Evolutionary conservation across 1,140 invertebrate genomes (phyloP).

Genomic region (Drosophila obscura): DNA sequence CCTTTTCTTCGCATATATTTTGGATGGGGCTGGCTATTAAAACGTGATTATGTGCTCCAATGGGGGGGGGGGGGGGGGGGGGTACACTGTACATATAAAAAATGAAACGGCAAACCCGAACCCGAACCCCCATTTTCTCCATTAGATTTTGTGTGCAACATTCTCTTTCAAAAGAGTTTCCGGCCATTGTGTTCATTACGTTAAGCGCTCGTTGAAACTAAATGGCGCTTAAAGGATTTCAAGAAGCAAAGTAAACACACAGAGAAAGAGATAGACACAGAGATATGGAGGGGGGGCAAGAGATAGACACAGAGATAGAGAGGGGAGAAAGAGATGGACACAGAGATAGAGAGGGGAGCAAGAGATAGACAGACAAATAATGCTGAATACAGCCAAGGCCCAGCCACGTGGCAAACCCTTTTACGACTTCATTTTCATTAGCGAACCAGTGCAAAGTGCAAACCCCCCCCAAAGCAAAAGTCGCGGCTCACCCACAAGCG

Average conservation of each 20-base stretch:
- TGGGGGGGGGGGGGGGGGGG: constrained; percentile 23
- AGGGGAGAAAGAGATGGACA: neutral
- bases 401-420: constrained; percentile 52
- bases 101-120: constrained; percentile 19
- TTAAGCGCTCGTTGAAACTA: constrained; percentile 52
- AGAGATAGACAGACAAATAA: neutral
- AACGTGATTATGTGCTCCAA: constrained; percentile 61
- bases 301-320: neutral
- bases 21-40: constrained; percentile 52
- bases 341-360: no score
- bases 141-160: constrained; percentile 36
- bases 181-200: constrained; percentile 49
- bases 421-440: constrained; percentile 57
- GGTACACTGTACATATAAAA: constrained; percentile 14
- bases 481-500: constrained; percentile 10
- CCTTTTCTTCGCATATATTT: constrained; percentile 10
- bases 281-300: neutral
- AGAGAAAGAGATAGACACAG: constrained; percentile 1
- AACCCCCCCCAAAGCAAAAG: constrained; percentile 19
- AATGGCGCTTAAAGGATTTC: constrained; percentile 52
- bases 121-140: constrained; percentile 7
- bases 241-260: constrained; percentile 10
- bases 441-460: constrained; percentile 37
- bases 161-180: constrained; percentile 14
- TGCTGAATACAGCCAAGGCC: neutral